These are phyloP conservation scores for Telmatochromis bifrenatus DNA, from an alignment of 2,113 vertebrate genomes.

Conservation along the genomic window DNA sequence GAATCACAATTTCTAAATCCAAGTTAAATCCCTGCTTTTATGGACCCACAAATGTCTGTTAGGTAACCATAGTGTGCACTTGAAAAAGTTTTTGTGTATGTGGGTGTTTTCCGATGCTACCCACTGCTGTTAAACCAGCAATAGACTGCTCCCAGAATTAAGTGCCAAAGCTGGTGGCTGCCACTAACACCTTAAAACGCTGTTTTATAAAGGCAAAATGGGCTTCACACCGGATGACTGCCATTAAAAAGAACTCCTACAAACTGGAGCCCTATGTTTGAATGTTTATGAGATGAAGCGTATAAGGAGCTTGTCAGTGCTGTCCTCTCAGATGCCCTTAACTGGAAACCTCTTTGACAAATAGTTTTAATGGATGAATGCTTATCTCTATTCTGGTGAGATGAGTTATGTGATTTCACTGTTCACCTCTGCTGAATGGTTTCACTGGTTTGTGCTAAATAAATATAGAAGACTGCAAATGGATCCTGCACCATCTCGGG, in stretches of 20 bases:
- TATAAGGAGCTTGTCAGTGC: background rate
- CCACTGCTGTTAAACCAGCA: background rate
- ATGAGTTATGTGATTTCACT: slow-evolving; percentile 63
- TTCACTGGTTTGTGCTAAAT: slow-evolving; percentile 60
- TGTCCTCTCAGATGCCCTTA: slow-evolving; percentile 50
- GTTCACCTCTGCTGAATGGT: slow-evolving; percentile 65
- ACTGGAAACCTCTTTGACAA: slow-evolving; percentile 49
- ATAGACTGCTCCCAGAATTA: slow-evolving; percentile 15
- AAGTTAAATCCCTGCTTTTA: background rate
- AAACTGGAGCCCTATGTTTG: slow-evolving; percentile 4
- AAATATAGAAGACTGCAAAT: slow-evolving; percentile 51
- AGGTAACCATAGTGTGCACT: background rate
- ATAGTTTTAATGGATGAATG: slow-evolving; percentile 61
- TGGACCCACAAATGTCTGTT: background rate
- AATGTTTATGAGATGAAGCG: slow-evolving; percentile 31
- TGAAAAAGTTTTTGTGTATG: slow-evolving; percentile 7
- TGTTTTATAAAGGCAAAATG: slow-evolving; percentile 29
- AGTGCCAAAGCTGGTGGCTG: background rate
- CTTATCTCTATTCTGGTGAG: slow-evolving; percentile 64
- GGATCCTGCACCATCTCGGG: slow-evolving; percentile 13
- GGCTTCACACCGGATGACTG: slow-evolving; percentile 1
- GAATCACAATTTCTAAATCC: background rate
- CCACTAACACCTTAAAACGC: slow-evolving; percentile 25
- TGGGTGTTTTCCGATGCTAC: background rate
- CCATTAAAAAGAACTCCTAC: slow-evolving; percentile 26